Base-by-base conservation (phyloP, 2,888 invertebrate species). In the Callyntrura sp. region DNA sequence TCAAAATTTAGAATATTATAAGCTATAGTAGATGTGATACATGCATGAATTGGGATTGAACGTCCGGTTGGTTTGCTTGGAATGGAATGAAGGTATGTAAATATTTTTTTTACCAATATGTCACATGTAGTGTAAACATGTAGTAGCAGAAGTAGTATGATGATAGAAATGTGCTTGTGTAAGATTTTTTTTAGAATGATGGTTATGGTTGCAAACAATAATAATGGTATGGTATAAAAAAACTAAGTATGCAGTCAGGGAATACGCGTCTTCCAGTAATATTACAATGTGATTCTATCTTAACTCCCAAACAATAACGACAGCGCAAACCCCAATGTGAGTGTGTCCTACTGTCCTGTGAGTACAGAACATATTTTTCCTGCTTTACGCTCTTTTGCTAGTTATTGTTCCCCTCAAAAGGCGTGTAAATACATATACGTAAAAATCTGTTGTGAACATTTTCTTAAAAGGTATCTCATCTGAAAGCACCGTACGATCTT, bases 171-270 rank as follows among this genome's bases (percentile, higher is more conserved):
- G 23, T 57, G 17, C 57, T n/a, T 17, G 14, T 17, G 14, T 73
- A 45, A 17, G 68, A 23, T 28, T 28, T 12, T 70, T 11, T 65
- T 25, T 73, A 11, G 45, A 73, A 73, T 73, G 23, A 73, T 28
- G 28, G 20, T 23, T 12, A 25, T 20, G 20, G 45, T 76, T 2
- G 35, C 35, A 35, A 35, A 35, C 35, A 85, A 76, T 57, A 76
- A 85, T 85, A 85, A 73, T 85, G 45, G 76, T 76, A 85, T 48
- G 12, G 11, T 62, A 76, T 85, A 73, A 85, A 35, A 35, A 35
- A 85, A 84, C 28, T 35, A 85, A 70, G 84, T 43, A 70, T n/a
- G 28, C 14, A 57, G 20, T 82, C 35, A 60, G 60, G 17, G 81
- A 57, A 43, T 57, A 23, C 51, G n/a, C 35, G 68, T 68, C 43